Evolutionary conservation across 2,888 invertebrate genomes (phyloP).

Genomic region (Anodontia alba): DNA sequence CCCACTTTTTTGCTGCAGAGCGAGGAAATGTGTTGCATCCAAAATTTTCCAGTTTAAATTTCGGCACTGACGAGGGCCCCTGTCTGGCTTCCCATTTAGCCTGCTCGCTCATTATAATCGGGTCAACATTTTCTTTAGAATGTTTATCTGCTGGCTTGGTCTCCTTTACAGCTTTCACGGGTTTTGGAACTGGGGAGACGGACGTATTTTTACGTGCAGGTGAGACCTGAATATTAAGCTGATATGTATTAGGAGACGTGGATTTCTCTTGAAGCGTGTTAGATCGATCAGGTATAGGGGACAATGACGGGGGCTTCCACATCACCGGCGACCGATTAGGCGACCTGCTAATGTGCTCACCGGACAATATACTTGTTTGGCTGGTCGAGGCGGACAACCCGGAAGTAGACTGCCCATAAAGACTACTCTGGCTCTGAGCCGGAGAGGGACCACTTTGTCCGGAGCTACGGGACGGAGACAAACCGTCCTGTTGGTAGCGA

Average conservation of each 20-base stretch:
- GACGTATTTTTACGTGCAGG: not conserved
- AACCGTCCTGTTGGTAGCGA: not conserved
- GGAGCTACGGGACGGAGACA: not conserved
- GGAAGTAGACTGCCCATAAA: constrained; percentile 47
- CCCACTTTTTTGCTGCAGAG: constrained; percentile 28
- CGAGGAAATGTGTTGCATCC: constrained; percentile 33
- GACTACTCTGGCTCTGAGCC: constrained; percentile 7
- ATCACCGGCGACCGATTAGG: constrained; percentile 42
- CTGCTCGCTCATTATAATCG: constrained; percentile 46
- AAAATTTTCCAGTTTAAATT: constrained; percentile 52
- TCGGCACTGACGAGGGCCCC: constrained; percentile 41
- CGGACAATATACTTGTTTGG: constrained; percentile 32
- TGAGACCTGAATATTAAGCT: constrained; percentile 9
- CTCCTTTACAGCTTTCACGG: not conserved
- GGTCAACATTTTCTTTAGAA: constrained; percentile 55
- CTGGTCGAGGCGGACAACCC: constrained; percentile 58
- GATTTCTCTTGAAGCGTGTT: constrained; percentile 29
- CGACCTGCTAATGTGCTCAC: constrained; percentile 43
- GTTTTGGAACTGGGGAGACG: not conserved
- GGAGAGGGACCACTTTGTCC: constrained; percentile 1
- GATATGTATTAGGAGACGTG: constrained; percentile 17
- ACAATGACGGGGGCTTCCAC: constrained; percentile 38
- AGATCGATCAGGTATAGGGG: constrained; percentile 2
- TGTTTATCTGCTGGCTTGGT: not conserved
- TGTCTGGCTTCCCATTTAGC: constrained; percentile 53